Conservation (phyloP, 1,140 invertebrate species). For the Phocides pigmalion region DNA sequence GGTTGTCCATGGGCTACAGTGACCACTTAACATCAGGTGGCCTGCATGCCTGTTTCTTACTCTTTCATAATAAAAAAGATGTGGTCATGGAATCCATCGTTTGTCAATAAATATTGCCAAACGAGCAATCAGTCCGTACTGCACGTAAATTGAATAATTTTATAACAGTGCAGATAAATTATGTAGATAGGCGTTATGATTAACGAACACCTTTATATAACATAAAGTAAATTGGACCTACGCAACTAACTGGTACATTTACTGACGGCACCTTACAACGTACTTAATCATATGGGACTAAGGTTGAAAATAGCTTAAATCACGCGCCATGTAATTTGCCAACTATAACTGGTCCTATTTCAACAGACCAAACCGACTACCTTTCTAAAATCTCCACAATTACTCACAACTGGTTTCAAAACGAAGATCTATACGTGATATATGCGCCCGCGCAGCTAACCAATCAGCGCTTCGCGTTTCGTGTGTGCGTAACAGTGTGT, state of each 20-base stretch:
- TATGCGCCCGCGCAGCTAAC: slow-evolving; percentile 62
- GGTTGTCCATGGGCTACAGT: too few species aligned
- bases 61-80: too few species aligned
- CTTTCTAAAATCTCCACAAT: slow-evolving; percentile 78
- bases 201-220: slow-evolving; percentile 53
- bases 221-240: slow-evolving; percentile 33
- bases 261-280: slow-evolving; percentile 10
- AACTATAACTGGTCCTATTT: slow-evolving; percentile 41
- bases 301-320: slow-evolving; percentile 1
- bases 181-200: slow-evolving; percentile 40
- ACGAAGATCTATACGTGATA: slow-evolving; percentile 63
- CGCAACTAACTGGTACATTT: slow-evolving; percentile 49
- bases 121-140: slow-evolving; percentile 9
- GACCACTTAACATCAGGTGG: too few species aligned
- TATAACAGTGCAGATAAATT: slow-evolving; percentile 42
- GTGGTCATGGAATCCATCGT: background rate
- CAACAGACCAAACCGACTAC: slow-evolving; percentile 52
- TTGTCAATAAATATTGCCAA: background rate
- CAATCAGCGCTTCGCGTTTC: slow-evolving; percentile 42
- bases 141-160: slow-evolving; percentile 28
- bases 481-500: slow-evolving; percentile 47
- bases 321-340: slow-evolving; percentile 4
- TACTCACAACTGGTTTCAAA: slow-evolving; percentile 66
- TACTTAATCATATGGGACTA: background rate
- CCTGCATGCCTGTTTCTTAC: too few species aligned